phyloP scores from a whole-genome alignment of 1,140 invertebrate genomes.

The Lepidotrigona ventralis region DNA sequence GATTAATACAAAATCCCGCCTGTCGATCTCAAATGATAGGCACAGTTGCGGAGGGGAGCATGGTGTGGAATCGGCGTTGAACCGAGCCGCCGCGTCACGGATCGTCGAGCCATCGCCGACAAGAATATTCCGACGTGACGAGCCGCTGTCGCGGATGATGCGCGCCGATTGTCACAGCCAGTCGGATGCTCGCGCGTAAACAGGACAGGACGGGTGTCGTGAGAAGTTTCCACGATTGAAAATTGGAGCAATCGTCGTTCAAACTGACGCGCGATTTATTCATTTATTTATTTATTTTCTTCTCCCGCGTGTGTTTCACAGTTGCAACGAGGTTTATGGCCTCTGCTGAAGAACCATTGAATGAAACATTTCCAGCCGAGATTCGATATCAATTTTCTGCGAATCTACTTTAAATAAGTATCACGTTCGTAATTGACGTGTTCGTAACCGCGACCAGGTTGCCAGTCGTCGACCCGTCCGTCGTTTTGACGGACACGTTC shows the following conservation, averaged over 20 bases:
- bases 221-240: neutral
- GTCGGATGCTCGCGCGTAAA: constrained; percentile 21
- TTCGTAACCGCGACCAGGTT: constrained; percentile 16
- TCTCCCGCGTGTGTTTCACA: too few species aligned
- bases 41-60: neutral
- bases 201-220: constrained; percentile 11
- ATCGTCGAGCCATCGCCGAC: constrained; percentile 35
- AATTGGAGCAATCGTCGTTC: neutral
- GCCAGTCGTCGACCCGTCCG: neutral
- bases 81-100: constrained; percentile 25
- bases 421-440: neutral
- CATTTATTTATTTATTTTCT: too few species aligned
- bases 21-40: constrained; percentile 7
- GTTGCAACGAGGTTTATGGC: too few species aligned
- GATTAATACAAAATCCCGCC: neutral
- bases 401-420: neutral
- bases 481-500: constrained; percentile 5
- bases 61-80: constrained; percentile 9
- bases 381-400: too few species aligned
- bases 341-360: too few species aligned
- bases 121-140: constrained; percentile 44
- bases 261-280: neutral
- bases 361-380: too few species aligned
- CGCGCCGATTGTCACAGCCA: constrained; percentile 17
- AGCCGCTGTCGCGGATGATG: constrained; percentile 23